Percentiles rank a stretch among this genome's conserved stretches.
Conservation (phyloP, 2,888 invertebrate genomes). For the Trachelus stipa region DNA sequence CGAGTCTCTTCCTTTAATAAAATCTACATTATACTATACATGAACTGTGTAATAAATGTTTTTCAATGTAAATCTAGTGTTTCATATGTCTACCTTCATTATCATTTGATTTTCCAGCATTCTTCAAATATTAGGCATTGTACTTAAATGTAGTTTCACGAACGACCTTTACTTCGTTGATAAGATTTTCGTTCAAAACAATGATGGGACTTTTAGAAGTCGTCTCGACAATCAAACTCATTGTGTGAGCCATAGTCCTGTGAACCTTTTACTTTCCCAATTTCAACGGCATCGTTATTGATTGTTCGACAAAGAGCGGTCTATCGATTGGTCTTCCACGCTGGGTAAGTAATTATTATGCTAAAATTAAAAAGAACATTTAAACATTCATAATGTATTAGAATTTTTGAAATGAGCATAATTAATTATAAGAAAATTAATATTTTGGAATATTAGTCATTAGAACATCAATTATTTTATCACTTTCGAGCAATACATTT, state of each 20-base stretch:
- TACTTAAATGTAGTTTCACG: background rate
- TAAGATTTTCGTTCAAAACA: slow-evolving; percentile 29
- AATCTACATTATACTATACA: too few relatives aligned
- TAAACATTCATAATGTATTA: background rate
- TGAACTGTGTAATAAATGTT: background rate
- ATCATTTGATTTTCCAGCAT: background rate
- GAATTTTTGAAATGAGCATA: background rate
- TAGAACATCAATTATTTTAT: background rate
- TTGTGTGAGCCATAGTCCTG: background rate
- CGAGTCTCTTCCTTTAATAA: too few relatives aligned
- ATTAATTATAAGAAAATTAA: background rate
- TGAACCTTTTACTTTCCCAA: background rate
- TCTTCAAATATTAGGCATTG: background rate
- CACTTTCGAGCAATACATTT: background rate
- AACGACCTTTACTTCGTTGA: slow-evolving; percentile 26
- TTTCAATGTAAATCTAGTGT: background rate
- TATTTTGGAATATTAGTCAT: background rate
- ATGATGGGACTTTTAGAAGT: slow-evolving; percentile 1
- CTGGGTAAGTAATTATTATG: background rate
- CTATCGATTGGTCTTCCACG: background rate
- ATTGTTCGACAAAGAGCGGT: background rate
- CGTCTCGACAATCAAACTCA: background rate
- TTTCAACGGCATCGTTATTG: background rate
- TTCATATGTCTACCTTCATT: background rate
- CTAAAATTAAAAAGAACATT: background rate